phyloP scores from a whole-genome alignment of 2,797 vertebrate species.

The Alauda arvensis region DNA sequence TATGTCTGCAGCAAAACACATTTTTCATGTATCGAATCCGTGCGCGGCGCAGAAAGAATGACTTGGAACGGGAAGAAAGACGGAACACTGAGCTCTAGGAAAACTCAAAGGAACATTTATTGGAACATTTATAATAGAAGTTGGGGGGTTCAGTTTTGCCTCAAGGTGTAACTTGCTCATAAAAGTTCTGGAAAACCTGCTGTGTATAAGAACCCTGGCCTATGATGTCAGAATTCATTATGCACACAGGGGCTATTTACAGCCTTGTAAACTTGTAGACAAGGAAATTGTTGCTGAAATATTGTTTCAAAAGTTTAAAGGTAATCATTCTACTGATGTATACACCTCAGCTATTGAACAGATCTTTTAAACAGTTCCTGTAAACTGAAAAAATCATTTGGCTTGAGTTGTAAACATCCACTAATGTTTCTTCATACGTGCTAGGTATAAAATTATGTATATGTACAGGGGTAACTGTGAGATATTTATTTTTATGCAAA shows the following conservation, averaged over 20 bases:
- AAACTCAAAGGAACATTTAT: constrained; percentile 63
- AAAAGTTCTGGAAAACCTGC: constrained; percentile 62
- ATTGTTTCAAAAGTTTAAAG: constrained; percentile 63
- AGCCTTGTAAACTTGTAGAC: constrained; percentile 71
- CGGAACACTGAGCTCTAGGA: constrained; percentile 37
- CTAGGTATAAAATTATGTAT: neutral
- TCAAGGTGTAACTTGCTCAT: constrained; percentile 63
- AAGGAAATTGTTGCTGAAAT: constrained; percentile 73
- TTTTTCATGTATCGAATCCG: neutral
- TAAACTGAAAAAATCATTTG: constrained; percentile 12
- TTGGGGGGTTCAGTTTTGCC: constrained; percentile 57
- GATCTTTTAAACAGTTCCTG: neutral
- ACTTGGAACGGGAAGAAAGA: constrained; percentile 62
- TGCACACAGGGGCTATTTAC: constrained; percentile 66
- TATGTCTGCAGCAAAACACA: constrained; percentile 6
- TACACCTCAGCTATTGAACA: constrained; percentile 31
- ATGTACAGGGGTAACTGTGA: neutral
- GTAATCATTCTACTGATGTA: constrained; percentile 48
- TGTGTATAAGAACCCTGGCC: constrained; percentile 57
- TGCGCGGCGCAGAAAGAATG: constrained; percentile 41
- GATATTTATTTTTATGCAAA: neutral
- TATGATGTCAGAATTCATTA: constrained; percentile 76
- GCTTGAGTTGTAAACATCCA: constrained; percentile 12
- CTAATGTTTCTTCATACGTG: neutral
- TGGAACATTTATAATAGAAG: constrained; percentile 62